Evolutionary conservation across 2,113 vertebrate genomes (phyloP).

Genomic region (Rhinolophus ferrumequinum): DNA sequence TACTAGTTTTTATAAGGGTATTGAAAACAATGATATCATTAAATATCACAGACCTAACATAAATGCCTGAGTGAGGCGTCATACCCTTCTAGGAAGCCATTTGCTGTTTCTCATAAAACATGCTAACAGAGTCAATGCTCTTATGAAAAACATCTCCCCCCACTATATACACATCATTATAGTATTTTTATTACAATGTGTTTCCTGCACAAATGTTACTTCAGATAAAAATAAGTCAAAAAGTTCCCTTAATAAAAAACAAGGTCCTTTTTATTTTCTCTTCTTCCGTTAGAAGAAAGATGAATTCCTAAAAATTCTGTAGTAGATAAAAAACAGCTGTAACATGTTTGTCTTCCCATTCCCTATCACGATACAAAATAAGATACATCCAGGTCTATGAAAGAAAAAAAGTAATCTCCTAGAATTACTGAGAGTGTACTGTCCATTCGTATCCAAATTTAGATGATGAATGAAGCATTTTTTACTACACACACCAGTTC

Average conservation of each 20-base stretch:
- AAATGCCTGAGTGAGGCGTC: neutral
- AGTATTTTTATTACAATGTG: neutral
- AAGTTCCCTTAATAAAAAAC: neutral
- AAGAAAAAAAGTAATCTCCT: conserved; percentile 24
- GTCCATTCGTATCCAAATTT: conserved; percentile 54
- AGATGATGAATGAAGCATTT: neutral
- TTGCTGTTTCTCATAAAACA: neutral
- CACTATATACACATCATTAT: neutral
- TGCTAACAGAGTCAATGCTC: neutral
- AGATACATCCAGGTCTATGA: conserved; percentile 1
- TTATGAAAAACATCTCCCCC: neutral
- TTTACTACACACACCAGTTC: neutral
- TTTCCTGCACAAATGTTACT: neutral
- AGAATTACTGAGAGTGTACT: conserved; percentile 29
- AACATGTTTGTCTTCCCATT: neutral
- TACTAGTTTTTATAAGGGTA: neutral
- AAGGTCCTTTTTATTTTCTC: neutral
- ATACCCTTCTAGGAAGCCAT: neutral
- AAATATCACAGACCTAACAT: neutral
- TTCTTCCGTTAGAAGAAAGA: neutral
- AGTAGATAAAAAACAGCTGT: neutral
- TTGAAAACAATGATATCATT: neutral
- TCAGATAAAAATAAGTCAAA: neutral
- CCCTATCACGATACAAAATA: neutral
- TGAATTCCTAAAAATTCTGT: neutral